phyloP scores from a whole-genome alignment of 1,140 invertebrate genomes.

The Atta colombica region DNA sequence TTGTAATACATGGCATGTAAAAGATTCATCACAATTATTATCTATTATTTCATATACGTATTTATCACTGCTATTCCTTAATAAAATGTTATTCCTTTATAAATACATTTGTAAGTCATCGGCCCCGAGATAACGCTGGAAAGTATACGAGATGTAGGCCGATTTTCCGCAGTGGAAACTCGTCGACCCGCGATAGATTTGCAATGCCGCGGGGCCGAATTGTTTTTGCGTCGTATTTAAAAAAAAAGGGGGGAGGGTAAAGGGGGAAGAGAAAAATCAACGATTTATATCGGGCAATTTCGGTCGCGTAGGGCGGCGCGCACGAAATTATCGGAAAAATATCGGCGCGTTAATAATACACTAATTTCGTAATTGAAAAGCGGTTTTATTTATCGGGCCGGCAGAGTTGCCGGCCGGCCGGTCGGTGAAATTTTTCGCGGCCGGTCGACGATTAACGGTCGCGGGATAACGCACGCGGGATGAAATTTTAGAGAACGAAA shows the following conservation, averaged over 20 bases:
- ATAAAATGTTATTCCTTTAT: too few relatives aligned
- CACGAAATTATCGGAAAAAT: conserved; percentile 64
- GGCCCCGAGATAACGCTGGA: neutral
- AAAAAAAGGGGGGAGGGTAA: neutral
- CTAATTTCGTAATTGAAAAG: conserved; percentile 65
- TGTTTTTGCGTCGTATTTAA: conserved; percentile 58
- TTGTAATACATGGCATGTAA: too few relatives aligned
- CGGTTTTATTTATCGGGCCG: conserved; percentile 61
- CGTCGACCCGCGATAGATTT: neutral
- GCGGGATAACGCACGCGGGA: conserved; percentile 59
- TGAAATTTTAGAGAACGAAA: conserved; percentile 63
- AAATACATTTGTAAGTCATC: neutral
- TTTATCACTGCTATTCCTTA: too few relatives aligned
- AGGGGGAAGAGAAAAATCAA: conserved; percentile 53
- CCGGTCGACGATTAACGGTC: conserved; percentile 62
- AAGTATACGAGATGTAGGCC: neutral
- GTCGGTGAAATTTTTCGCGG: conserved; percentile 63
- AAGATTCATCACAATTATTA: too few relatives aligned
- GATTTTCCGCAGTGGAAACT: neutral
- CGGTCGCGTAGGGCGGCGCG: conserved; percentile 54
- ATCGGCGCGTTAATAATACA: conserved; percentile 65
- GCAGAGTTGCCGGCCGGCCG: conserved; percentile 58
- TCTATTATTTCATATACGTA: too few relatives aligned
- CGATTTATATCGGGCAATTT: conserved; percentile 62
- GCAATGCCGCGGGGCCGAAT: conserved; percentile 44